Conservation (phyloP, 2,113 vertebrate species). For the Vombatus ursinus region DNA sequence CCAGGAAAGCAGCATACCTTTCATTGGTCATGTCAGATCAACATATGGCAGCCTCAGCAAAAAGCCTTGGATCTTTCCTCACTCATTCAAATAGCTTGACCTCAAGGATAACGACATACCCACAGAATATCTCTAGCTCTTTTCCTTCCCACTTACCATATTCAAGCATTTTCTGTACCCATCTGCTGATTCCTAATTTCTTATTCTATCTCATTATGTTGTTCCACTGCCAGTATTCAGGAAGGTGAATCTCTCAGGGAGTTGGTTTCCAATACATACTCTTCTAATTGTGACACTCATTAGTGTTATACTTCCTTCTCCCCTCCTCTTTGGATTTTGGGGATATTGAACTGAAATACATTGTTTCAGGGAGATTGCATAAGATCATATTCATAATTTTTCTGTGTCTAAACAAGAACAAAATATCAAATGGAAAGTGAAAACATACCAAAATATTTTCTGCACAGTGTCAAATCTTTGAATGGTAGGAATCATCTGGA, state of each 20-base stretch:
- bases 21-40: not conserved
- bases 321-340: not conserved
- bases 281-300: not conserved
- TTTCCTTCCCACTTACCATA: not conserved
- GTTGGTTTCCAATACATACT: too few relatives aligned
- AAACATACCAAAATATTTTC: not conserved
- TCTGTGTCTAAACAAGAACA: not conserved
- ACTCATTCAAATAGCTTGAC: not conserved
- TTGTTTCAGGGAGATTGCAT: not conserved
- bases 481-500: not conserved
- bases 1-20: not conserved
- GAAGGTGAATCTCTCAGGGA: not conserved
- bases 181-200: fast-evolving
- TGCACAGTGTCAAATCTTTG: not conserved
- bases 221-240: not conserved
- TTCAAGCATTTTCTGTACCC: too few relatives aligned
- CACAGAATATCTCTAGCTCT: not conserved
- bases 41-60: not conserved
- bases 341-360: not conserved
- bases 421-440: not conserved
- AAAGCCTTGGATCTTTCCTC: not conserved
- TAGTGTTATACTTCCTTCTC: not conserved
- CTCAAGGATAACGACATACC: not conserved
- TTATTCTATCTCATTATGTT: not conserved
- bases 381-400: not conserved